Conservation (phyloP, 2,113 vertebrate genomes). For the Tachycineta bicolor region DNA sequence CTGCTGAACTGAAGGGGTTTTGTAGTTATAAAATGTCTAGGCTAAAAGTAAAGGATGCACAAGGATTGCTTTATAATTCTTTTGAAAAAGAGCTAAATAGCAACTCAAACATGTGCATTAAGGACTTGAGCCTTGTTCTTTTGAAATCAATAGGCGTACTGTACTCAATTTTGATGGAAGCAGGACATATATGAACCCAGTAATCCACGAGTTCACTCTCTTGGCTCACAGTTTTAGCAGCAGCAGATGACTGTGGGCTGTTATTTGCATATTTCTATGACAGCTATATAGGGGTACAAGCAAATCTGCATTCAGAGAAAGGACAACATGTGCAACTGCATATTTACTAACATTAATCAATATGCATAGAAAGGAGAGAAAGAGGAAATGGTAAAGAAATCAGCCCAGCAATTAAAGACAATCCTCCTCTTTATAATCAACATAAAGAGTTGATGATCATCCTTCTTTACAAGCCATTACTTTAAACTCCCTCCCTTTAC, state of each 20-base stretch:
- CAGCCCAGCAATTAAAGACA: slow-evolving; percentile 52
- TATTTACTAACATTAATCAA: slow-evolving; percentile 62
- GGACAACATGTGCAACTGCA: neutral
- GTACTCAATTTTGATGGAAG: neutral
- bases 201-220: slow-evolving; percentile 1
- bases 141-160: neutral
- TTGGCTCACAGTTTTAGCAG: slow-evolving; percentile 13
- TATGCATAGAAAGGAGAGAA: slow-evolving; percentile 68
- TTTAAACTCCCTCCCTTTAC: slow-evolving; percentile 17
- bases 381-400: slow-evolving; percentile 53
- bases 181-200: slow-evolving; percentile 2
- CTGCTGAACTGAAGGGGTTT: neutral
- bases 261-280: slow-evolving; percentile 49
- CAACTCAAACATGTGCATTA: slow-evolving; percentile 22
- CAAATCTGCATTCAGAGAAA: slow-evolving; percentile 29
- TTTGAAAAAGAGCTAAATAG: slow-evolving; percentile 13
- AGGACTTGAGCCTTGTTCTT: neutral
- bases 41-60: slow-evolving; percentile 8
- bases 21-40: neutral
- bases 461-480: slow-evolving; percentile 56
- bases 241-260: slow-evolving; percentile 15
- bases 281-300: neutral
- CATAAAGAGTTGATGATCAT: neutral
- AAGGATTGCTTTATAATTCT: slow-evolving; percentile 15
- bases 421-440: neutral